These are phyloP conservation scores for Calameuta filiformis DNA, from an alignment of 2,888 invertebrate species.

Conservation along the genomic window DNA sequence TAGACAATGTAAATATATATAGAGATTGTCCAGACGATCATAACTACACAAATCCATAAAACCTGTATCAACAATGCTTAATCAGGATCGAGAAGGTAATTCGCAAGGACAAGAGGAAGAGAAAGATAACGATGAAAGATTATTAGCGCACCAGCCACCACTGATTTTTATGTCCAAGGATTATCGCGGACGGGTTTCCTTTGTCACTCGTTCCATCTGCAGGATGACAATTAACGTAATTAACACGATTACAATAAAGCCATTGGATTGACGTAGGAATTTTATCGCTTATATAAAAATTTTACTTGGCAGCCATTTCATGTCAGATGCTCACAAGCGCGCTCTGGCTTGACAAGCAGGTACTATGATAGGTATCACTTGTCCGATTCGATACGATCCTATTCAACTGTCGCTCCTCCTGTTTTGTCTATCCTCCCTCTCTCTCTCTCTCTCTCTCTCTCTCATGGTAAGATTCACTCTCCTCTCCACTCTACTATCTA, in stretches of 20 bases:
- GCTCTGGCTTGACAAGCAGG: not conserved
- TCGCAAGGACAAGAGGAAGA: not conserved
- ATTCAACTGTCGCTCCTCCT: not conserved
- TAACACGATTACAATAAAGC: not conserved
- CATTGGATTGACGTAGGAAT: not conserved
- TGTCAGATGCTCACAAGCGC: not conserved
- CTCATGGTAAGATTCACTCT: not conserved
- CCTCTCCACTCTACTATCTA: not conserved
- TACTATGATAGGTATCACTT: not conserved
- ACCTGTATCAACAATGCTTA: not conserved
- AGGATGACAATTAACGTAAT: not conserved
- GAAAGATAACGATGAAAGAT: not conserved
- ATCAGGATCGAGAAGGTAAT: not conserved
- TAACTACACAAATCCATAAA: not conserved
- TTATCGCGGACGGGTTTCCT: not conserved
- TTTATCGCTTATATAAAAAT: not conserved
- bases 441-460: not conserved
- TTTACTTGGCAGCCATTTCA: not conserved
- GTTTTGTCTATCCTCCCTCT: not conserved
- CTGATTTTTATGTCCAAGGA: not conserved
- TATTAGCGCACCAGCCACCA: not conserved
- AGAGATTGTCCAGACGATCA: not conserved
- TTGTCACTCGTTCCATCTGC: not conserved
- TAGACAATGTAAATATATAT: not conserved
- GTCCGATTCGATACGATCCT: not conserved